Percentiles rank a stretch among this genome's conserved stretches.
phyloP scores from a whole-genome alignment of 2,113 vertebrate genomes.

The Hirundichthys speculiger region DNA sequence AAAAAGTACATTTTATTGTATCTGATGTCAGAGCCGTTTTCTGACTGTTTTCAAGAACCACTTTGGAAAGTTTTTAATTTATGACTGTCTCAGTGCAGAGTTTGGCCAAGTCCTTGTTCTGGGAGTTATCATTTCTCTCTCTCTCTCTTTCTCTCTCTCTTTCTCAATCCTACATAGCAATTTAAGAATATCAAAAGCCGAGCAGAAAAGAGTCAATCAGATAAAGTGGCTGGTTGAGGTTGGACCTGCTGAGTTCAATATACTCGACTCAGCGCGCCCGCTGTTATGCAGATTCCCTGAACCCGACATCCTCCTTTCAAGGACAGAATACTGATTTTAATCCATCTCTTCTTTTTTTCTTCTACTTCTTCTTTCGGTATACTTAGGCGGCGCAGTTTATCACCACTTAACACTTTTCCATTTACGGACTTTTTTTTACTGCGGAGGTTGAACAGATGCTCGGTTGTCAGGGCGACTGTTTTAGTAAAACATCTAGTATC shows the following conservation, averaged over 20 bases:
- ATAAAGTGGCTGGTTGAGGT: constrained; percentile 7
- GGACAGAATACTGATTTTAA: background rate
- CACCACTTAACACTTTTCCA: background rate
- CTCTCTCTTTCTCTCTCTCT: background rate
- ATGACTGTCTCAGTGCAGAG: too few relatives aligned
- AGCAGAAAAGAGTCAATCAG: constrained; percentile 11
- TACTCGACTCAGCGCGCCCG: background rate
- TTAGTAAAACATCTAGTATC: background rate
- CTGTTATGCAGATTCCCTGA: background rate
- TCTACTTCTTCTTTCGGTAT: background rate
- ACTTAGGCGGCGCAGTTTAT: background rate
- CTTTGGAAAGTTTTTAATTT: too few relatives aligned
- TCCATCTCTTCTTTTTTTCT: background rate
- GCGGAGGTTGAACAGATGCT: background rate
- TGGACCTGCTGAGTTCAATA: background rate
- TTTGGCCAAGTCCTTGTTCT: too few relatives aligned
- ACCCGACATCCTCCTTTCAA: constrained; percentile 21
- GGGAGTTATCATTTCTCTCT: background rate
- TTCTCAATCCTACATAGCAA: background rate
- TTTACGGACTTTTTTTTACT: too few relatives aligned
- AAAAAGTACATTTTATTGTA: too few relatives aligned
- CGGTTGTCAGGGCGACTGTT: background rate
- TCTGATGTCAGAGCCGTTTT: too few relatives aligned
- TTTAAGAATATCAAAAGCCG: constrained; percentile 12
- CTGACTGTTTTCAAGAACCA: too few relatives aligned